Conservation (phyloP, 2,888 invertebrate species). For the Nemotelus nigrinus region DNA sequence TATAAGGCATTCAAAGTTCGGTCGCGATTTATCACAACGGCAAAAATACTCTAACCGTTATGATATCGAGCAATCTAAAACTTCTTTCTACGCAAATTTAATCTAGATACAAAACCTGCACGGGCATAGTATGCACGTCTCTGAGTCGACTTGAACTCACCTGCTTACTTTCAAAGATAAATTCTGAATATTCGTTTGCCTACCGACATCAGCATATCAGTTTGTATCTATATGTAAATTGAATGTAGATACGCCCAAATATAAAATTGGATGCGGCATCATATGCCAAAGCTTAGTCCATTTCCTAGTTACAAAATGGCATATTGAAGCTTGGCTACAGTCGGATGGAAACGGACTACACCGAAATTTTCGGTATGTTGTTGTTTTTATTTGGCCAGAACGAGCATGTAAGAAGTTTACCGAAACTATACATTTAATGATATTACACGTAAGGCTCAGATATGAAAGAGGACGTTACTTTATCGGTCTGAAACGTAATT, state of each 20-base stretch:
- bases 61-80: conserved; percentile 29
- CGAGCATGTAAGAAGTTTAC: conserved; percentile 39
- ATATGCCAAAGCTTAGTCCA: conserved; percentile 50
- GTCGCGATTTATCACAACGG: no score
- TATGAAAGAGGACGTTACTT: conserved; percentile 42
- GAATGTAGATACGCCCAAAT: conserved; percentile 40
- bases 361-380: conserved; percentile 17
- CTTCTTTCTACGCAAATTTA: conserved; percentile 29
- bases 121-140: neutral
- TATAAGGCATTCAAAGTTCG: no score
- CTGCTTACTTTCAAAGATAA: conserved; percentile 8
- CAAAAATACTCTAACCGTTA: neutral
- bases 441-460: conserved; percentile 44
- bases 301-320: conserved; percentile 49
- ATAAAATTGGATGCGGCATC: conserved; percentile 45
- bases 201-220: conserved; percentile 9
- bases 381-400: conserved; percentile 37
- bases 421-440: conserved; percentile 43
- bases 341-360: conserved; percentile 12
- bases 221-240: conserved; percentile 31
- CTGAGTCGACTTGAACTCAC: neutral
- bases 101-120: neutral
- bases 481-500: conserved; percentile 40
- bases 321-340: conserved; percentile 39
- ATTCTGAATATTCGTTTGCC: neutral